A percentile compares a stretch with the other conserved stretches of the same genome.
Conservation (phyloP, 2,797 vertebrate genomes). For the Silurus lanzhouensis region DNA sequence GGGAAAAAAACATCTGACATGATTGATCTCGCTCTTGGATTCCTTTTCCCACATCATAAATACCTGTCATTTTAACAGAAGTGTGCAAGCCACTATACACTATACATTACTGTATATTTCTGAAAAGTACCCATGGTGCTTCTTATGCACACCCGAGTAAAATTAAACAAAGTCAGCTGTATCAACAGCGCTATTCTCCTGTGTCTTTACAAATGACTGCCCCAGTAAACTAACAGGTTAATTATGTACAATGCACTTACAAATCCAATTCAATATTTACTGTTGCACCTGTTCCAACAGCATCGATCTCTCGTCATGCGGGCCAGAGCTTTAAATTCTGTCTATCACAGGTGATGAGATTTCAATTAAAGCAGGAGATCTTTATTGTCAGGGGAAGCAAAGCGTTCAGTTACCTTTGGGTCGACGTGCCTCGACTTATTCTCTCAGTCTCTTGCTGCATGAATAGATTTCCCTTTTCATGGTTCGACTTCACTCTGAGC, state of each 20-base stretch:
- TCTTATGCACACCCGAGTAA: background rate
- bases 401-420: constrained; percentile 58
- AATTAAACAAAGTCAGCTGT: background rate
- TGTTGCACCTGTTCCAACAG: constrained; percentile 30
- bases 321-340: constrained; percentile 59
- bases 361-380: constrained; percentile 73
- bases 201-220: constrained; percentile 23
- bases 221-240: constrained; percentile 33
- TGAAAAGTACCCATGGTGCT: background rate
- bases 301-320: constrained; percentile 42
- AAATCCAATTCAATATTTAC: constrained; percentile 30
- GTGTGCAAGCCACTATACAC: too few species aligned
- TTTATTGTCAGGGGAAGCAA: constrained; percentile 66
- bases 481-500: constrained; percentile 56
- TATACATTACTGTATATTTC: too few species aligned
- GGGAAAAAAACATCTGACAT: background rate
- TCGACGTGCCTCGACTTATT: constrained; percentile 59
- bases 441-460: constrained; percentile 64
- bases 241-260: constrained; percentile 30
- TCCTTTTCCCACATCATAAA: background rate
- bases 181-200: background rate
- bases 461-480: constrained; percentile 68
- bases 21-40: background rate
- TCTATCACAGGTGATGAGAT: constrained; percentile 63
- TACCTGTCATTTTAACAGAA: background rate